Evolutionary conservation across 2,113 vertebrate species (phyloP).

Genomic region (Pao palembangensis): DNA sequence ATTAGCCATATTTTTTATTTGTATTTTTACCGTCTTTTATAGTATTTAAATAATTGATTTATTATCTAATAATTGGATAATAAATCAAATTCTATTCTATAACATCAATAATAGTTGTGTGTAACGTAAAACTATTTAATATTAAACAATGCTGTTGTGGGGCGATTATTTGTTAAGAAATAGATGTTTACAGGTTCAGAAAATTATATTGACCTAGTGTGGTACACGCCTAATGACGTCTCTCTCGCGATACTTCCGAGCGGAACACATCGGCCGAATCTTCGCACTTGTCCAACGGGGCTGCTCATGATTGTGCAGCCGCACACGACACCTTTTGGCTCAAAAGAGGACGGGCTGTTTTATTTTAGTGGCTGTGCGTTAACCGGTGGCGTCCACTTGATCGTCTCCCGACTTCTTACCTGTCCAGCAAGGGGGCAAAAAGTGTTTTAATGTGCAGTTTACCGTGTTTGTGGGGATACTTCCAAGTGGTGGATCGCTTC

Average conservation of each 20-base stretch:
- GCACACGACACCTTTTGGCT: slow-evolving; percentile 37
- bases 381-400: not conserved
- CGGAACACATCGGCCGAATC: slow-evolving; percentile 65
- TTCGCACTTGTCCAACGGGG: slow-evolving; percentile 48
- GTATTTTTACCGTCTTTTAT: too few species aligned
- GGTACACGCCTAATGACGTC: slow-evolving; percentile 35
- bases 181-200: too few species aligned
- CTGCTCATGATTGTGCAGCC: slow-evolving; percentile 42
- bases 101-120: too few species aligned
- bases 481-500: slow-evolving; percentile 55
- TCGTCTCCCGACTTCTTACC: not conserved
- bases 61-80: too few species aligned
- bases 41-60: too few species aligned
- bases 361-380: slow-evolving; percentile 11
- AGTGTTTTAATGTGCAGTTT: slow-evolving; percentile 63
- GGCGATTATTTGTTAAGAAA: too few species aligned
- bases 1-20: too few species aligned
- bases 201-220: too few species aligned
- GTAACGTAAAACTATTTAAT: too few species aligned
- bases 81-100: too few species aligned
- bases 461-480: slow-evolving; percentile 45
- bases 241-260: slow-evolving; percentile 72
- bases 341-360: slow-evolving; percentile 28
- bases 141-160: too few species aligned
- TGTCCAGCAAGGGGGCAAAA: not conserved